phyloP scores from a whole-genome alignment of 2,888 invertebrate genomes.

The Dioctria rufipes region DNA sequence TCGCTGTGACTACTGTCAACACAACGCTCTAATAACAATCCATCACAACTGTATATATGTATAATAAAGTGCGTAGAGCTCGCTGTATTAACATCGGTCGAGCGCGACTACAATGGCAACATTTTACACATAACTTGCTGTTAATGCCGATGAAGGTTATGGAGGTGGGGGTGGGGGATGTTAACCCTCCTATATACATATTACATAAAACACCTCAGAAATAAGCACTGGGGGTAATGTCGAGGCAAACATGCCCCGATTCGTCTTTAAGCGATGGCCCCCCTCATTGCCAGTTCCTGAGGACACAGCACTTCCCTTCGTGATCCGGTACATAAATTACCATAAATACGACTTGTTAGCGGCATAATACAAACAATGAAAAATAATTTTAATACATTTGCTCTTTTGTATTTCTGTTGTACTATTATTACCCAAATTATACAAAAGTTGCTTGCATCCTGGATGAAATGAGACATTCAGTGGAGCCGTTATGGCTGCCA shows the following conservation, averaged over 20 bases:
- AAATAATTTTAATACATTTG: conserved; percentile 55
- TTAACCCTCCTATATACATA: not conserved
- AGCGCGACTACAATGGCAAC: not conserved
- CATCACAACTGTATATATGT: conserved; percentile 48
- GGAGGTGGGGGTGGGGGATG: not conserved
- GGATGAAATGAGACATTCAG: conserved; percentile 45
- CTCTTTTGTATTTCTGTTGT: conserved; percentile 48
- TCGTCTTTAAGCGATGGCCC: not conserved
- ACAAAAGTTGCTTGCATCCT: conserved; percentile 40
- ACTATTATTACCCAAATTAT: conserved; percentile 48
- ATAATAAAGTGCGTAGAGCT: conserved; percentile 50
- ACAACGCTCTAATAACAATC: conserved; percentile 58
- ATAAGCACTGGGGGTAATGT: conserved; percentile 6
- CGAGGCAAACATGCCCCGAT: conserved; percentile 5
- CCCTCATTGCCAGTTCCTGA: not conserved
- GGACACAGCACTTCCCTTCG: conserved; percentile 33
- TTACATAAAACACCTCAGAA: not conserved
- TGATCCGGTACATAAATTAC: conserved; percentile 57
- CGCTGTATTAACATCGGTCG: conserved; percentile 25
- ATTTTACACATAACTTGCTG: not conserved
- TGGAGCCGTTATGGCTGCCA: conserved; percentile 28
- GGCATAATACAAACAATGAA: conserved; percentile 57
- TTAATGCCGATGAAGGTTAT: not conserved
- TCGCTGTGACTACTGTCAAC: conserved; percentile 56
- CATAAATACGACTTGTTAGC: conserved; percentile 59